Base-by-base conservation (phyloP, 2,113 vertebrate genomes). In the Heterotis niloticus region DNA sequence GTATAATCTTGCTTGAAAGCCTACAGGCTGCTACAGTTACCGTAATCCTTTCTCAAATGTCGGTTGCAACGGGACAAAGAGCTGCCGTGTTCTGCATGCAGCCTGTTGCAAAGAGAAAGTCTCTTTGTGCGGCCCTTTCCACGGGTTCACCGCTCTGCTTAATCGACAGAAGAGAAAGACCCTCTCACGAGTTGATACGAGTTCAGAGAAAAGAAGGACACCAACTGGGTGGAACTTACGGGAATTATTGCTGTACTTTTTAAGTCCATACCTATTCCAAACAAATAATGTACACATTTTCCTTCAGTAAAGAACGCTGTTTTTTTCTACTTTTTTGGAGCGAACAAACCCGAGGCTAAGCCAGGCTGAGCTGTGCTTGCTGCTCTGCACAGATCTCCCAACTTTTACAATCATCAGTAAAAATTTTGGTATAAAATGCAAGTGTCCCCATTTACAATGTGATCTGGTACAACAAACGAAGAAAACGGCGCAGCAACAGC, bases 1-100 rank as follows among this genome's bases (percentile, higher is more conserved):
- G 56, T 75, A 81, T 85, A 82, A 87, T 86, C 80, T 79, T 57
- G 59, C 76, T 82, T 84, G 64, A 82, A 80, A 81, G 78, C 78
- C 77, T 81, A 73, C 18, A 80, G 80, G 64, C 77, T 83, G 82
- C 76, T 71, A 59, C 81, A 87, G 70, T 84, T 84, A 82, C 65
- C 64, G 71, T 79, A 83, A 89, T 85, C 73, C 80, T 71, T 75
- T 83, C 72, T 87, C 77, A 76, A 79, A 82, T 79, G 68, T 79
- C 76, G 81, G 62, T 60, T 28, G 23, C 34, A 28, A 79, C 72
- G 69, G 28, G 68, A 80, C 75, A 78, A 72, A 62, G 54, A 67
- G 28, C 26, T 5, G 65, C 11, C 75, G 29, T 69, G 56, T 73
- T 24, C 64, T n/a, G 62, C 52, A 17, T 57, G 23, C 75, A 24